Conservation (phyloP, 2,888 invertebrate species). For the Ptychoptera contaminata region DNA sequence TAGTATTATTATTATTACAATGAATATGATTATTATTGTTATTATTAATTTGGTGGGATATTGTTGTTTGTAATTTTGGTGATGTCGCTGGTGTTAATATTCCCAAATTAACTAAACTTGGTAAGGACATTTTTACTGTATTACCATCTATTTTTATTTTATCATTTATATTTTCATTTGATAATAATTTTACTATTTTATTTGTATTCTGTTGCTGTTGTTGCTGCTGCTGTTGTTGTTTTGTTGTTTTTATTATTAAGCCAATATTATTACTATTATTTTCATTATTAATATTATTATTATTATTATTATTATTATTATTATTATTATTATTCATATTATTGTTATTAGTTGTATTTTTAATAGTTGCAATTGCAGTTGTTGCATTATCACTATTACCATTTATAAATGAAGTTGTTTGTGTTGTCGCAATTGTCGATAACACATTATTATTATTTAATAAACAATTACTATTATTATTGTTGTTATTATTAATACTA, state of each 20-base stretch:
- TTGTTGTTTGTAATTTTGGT: conserved; percentile 25
- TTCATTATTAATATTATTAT: not conserved
- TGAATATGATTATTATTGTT: conserved; percentile 14
- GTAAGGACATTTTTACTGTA: conserved; percentile 24
- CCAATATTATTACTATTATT: conserved; percentile 2
- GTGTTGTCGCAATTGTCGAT: not conserved
- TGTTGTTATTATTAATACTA: conserved; percentile 7
- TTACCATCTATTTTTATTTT: no score
- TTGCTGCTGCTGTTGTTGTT: not conserved
- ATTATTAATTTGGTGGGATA: conserved; percentile 9
- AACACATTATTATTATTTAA: not conserved
- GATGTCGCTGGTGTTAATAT: conserved; percentile 37
- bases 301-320: conserved; percentile 3
- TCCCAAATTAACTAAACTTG: conserved; percentile 32
- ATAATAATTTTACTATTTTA: no score
- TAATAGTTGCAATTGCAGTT: conserved; percentile 13
- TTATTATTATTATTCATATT: conserved; percentile 13
- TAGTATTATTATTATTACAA: conserved; percentile 14
- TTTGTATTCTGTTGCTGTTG: no score
- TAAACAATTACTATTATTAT: conserved; percentile 1
- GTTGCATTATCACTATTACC: conserved; percentile 12
- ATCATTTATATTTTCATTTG: no score
- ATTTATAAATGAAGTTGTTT: not conserved
- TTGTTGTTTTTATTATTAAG: conserved; percentile 1
- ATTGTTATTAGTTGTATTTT: conserved; percentile 11